Evolutionary conservation across 2,888 invertebrate genomes (phyloP), one percentile per base, ranked within the genome.

Genomic region (Caenorhabditis plicata): DNA sequence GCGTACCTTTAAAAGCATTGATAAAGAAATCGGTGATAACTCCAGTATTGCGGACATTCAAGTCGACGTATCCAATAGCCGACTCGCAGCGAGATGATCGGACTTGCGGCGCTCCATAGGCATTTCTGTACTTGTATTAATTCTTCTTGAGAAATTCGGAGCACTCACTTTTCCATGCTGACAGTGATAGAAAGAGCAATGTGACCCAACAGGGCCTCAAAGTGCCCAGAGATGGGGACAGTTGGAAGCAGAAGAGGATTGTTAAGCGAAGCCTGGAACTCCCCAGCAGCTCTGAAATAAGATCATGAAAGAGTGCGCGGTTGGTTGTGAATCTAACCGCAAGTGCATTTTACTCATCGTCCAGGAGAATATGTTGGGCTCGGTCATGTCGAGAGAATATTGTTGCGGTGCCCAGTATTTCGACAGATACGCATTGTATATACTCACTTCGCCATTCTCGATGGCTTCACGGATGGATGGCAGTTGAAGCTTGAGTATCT

Each of bases 321-420:
- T n/a, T n/a, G n/a, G n/a, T n/a, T n/a, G n/a, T n/a, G n/a, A n/a
- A n/a, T n/a, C n/a, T n/a, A n/a, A 75, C 75, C 78, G 55, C 43
- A 79, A 62, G 47, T 79, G 79, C 79, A 79, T 79, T 63, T 79
- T 80, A 19, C 73, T 71, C 79, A 79, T 80, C 31, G 68, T 69
- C 79, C 79, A 79, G 3, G 75, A 66, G 57, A 79, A 79, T 23
- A 65, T 68, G 51, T 77, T 76, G 22, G 79, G 79, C 33, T 73
- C 74, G 2, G 74, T 61, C 50, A 79, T 54, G 40, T 79, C 79
- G 25, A 79, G 56, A 4, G 66, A 60, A 47, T 79, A 79, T 33
- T 79, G 79, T 32, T 75, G 78, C 1, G 79, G 79, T 3, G 79
- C 74, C 79, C 79, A 79, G 47, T 79, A 79, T 51, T 79, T 79